Evolutionary conservation across 2,888 invertebrate species (phyloP).

Genomic region (Cryptus viduatorius): DNA sequence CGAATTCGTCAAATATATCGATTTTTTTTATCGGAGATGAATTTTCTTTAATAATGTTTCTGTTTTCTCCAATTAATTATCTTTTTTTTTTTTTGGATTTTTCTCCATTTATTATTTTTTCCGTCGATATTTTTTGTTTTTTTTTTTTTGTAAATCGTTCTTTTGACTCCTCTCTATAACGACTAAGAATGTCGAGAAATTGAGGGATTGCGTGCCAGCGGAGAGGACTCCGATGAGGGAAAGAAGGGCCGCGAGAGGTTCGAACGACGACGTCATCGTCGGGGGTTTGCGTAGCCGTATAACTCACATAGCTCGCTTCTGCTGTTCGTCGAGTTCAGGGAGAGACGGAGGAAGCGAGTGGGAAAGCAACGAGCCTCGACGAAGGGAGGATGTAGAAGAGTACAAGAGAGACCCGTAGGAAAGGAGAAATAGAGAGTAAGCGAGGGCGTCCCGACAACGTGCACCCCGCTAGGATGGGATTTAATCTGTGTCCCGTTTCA

Average conservation of each 20-base stretch:
- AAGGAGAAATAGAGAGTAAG: conserved; percentile 65
- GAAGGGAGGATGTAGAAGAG: conserved; percentile 56
- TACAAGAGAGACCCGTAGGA: conserved; percentile 44
- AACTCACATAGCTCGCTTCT: conserved; percentile 24
- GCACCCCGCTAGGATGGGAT: conserved; percentile 85
- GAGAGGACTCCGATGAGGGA: conserved; percentile 56
- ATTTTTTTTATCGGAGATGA: no score
- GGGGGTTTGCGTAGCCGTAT: conserved; percentile 43
- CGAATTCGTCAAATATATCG: no score
- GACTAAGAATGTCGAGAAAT: neutral
- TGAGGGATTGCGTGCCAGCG: conserved; percentile 5
- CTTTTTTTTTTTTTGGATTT: no score
- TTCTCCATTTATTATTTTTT: neutral
- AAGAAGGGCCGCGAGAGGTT: conserved; percentile 66
- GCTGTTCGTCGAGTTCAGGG: conserved; percentile 47
- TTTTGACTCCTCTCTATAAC: neutral
- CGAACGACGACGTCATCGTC: conserved; percentile 52
- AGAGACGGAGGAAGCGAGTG: conserved; percentile 56
- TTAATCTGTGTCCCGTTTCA: conserved; percentile 87
- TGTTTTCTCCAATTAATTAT: no score
- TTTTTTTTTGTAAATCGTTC: conserved; percentile 6
- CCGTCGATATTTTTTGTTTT: neutral
- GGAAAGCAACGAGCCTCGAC: conserved; percentile 59
- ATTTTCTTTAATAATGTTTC: no score
- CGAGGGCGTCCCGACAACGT: conserved; percentile 80